Evolutionary conservation across 2,888 invertebrate species (phyloP).

Genomic region (Chironomus tentans): DNA sequence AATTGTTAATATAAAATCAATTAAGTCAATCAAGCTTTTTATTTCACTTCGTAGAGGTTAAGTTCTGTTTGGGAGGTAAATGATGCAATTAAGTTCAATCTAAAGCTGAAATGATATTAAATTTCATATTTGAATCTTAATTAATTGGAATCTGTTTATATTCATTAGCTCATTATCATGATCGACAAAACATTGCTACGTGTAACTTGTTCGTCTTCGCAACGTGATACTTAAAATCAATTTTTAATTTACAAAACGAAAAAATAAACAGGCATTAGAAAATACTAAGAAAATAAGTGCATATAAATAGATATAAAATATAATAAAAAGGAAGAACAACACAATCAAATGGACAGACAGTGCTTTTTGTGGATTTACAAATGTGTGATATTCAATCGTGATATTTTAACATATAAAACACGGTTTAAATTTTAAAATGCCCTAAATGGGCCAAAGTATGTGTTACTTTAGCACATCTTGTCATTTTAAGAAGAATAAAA

Average conservation of each 20-base stretch:
- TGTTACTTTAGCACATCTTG: slow-evolving; percentile 67
- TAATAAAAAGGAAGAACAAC: too few species aligned
- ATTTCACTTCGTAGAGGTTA: too few species aligned
- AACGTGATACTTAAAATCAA: too few species aligned
- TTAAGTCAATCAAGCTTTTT: too few species aligned
- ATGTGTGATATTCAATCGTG: slow-evolving; percentile 19
- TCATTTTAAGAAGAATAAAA: slow-evolving; percentile 68
- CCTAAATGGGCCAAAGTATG: slow-evolving; percentile 69
- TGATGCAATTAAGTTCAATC: background rate
- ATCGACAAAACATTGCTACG: background rate
- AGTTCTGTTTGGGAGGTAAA: too few species aligned
- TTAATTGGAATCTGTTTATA: background rate
- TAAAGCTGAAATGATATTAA: too few species aligned
- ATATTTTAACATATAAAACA: slow-evolving; percentile 16
- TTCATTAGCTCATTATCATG: background rate
- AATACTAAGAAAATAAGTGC: background rate
- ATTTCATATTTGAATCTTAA: background rate
- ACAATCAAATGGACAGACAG: background rate
- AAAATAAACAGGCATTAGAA: background rate
- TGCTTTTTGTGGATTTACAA: background rate
- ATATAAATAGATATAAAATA: background rate
- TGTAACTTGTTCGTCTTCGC: background rate
- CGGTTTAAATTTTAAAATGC: slow-evolving; percentile 23
- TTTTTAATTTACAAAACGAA: too few species aligned
- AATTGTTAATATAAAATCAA: too few species aligned